Evolutionary conservation across 1,140 invertebrate genomes (phyloP), one percentile per base, ranked within the genome.

Genomic region (Pogonomyrmex barbatus): DNA sequence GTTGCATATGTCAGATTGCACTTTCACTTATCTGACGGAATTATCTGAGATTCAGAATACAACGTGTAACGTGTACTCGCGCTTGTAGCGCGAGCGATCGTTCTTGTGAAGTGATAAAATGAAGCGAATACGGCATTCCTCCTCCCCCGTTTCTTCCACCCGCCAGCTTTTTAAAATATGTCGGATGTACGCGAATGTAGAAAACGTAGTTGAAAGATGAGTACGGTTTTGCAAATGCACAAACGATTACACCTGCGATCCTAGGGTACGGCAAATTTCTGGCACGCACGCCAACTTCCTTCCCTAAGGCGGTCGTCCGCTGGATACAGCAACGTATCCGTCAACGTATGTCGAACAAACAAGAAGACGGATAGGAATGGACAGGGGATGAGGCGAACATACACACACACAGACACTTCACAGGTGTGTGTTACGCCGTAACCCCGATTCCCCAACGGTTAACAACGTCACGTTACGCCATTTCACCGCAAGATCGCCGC

Each of bases 381-480:
- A 24, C 24, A 24, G 67, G 68, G 17, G 75, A 70, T 54, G 33
- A 5, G 42, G 39, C 65, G 78, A 73, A 30, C 24, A 24, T 24
- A 24, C 42, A 45, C 63, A 58, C 39, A 10, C 67, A 24, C 42
- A 45, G 39, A 58, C 39, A 10, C 67, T 71, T 68, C 58, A 81
- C 82, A 24, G 24, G 24, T 24, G 67, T 70, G 82, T 79, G 84
- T 75, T 73, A 89, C 62, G 77, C 62, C 50, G 88, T 86, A 88
- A 89, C 88, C 87, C 71, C 87, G 87, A 89, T 89, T 86, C 56
- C 58, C 24, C 39, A 14, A 76, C 78, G 75, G 60, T 75, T 45
- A 68, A 87, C 50, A 78, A 65, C 58, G 88, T 56, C 83, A 50
- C 9, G 87, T 88, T 89, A 86, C 87, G 82, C 62, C 83, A 89